A percentile compares a stretch with the other conserved stretches of the same genome.
phyloP scores from a whole-genome alignment of 2,113 vertebrate species.

The Rissa tridactyla region DNA sequence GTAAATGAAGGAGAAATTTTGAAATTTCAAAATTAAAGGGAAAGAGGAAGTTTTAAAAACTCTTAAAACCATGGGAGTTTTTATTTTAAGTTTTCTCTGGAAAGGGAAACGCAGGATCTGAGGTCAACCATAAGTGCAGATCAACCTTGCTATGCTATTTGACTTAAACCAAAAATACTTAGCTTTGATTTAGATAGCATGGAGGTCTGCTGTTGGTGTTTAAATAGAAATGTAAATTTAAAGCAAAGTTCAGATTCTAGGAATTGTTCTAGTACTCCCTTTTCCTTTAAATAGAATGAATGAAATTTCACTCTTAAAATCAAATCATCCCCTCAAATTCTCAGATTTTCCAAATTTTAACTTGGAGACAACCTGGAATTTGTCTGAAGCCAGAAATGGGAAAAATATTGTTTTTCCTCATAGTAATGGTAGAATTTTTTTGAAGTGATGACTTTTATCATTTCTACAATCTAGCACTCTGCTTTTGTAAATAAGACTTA shows the following conservation, averaged over 20 bases:
- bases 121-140: not conserved
- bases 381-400: not conserved
- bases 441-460: not conserved
- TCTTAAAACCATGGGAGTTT: not conserved
- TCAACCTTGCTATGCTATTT: not conserved
- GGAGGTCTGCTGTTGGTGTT: not conserved
- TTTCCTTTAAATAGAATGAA: not conserved
- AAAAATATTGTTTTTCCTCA: not conserved
- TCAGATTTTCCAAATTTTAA: not conserved
- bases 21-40: not conserved
- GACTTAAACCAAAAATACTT: not conserved
- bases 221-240: not conserved
- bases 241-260: not conserved
- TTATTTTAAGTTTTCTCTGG: not conserved
- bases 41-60: not conserved
- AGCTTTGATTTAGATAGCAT: not conserved
- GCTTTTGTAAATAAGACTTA: not conserved
- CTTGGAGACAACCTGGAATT: not conserved
- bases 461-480: not conserved
- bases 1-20: not conserved
- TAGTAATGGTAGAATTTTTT: not conserved
- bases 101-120: not conserved
- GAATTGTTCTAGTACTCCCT: not conserved
- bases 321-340: not conserved
- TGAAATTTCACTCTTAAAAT: not conserved